Conservation (phyloP, 2,888 invertebrate genomes). For the Chorisops tibialis region DNA sequence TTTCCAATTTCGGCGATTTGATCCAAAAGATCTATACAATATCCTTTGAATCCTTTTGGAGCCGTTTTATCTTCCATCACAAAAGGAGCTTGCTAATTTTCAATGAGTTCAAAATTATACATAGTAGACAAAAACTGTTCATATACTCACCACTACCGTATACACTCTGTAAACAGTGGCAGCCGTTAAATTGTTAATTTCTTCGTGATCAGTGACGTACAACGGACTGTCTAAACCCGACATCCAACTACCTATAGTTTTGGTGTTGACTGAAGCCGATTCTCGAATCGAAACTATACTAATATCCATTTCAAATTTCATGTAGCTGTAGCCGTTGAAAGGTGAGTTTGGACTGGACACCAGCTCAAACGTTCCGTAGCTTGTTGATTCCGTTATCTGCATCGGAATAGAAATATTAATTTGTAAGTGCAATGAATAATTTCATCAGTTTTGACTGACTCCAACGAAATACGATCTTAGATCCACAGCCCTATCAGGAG, state of each 20-base stretch:
- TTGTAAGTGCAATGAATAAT: neutral
- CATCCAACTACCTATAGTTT: slow-evolving; percentile 71
- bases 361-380: slow-evolving; percentile 66
- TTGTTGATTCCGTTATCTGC: slow-evolving; percentile 63
- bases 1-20: slow-evolving; percentile 79
- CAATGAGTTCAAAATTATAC: neutral
- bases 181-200: slow-evolving; percentile 72
- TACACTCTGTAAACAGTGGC: slow-evolving; percentile 83
- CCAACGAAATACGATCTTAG: slow-evolving; percentile 66
- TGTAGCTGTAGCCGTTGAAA: slow-evolving; percentile 68
- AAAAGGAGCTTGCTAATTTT: slow-evolving; percentile 73
- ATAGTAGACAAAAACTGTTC: neutral
- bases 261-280: slow-evolving; percentile 69
- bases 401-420: slow-evolving; percentile 1
- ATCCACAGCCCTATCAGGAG: slow-evolving; percentile 69
- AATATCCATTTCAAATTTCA: slow-evolving; percentile 71
- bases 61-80: slow-evolving; percentile 67
- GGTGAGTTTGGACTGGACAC: slow-evolving; percentile 58
- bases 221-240: slow-evolving; percentile 69
- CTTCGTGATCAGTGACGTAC: slow-evolving; percentile 61
- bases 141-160: slow-evolving; percentile 69
- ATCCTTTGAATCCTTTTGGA: slow-evolving; percentile 73
- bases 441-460: slow-evolving; percentile 50
- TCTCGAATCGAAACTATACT: slow-evolving; percentile 69
- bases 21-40: slow-evolving; percentile 91